Conservation (phyloP, 1,140 invertebrate genomes). For the Laodelphax striatellus region DNA sequence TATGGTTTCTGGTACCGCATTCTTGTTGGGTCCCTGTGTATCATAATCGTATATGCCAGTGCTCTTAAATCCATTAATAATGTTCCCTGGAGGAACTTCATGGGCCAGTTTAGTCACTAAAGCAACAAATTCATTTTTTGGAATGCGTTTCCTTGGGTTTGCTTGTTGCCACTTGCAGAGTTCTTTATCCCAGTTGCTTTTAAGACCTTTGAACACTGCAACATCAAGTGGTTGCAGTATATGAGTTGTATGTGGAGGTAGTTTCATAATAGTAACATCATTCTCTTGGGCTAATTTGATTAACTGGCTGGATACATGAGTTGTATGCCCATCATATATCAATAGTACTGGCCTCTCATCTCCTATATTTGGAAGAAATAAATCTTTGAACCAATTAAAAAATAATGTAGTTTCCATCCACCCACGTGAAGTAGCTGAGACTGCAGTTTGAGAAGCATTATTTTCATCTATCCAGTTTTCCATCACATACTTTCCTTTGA, state of each 20-base stretch:
- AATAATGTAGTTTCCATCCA: background rate
- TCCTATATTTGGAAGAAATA: background rate
- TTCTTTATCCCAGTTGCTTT: background rate
- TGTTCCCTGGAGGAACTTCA: too few relatives aligned
- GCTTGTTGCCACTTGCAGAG: too few relatives aligned
- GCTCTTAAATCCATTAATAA: too few relatives aligned
- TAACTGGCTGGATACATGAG: background rate
- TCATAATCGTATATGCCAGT: too few relatives aligned
- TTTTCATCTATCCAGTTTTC: background rate
- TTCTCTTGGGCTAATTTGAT: background rate
- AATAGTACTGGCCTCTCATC: background rate
- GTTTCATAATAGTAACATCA: background rate
- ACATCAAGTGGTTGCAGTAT: background rate
- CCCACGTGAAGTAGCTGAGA: background rate
- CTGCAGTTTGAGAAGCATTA: background rate
- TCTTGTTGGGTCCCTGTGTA: too few relatives aligned
- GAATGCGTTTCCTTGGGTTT: too few relatives aligned
- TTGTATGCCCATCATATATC: background rate
- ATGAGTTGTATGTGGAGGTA: background rate
- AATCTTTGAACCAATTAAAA: background rate
- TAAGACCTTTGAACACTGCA: background rate
- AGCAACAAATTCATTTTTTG: too few relatives aligned
- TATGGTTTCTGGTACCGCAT: too few relatives aligned
- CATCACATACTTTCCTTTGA: background rate
- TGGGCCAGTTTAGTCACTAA: too few relatives aligned